Base-by-base conservation (phyloP, 2,797 vertebrate species). In the Natrix natrix region DNA sequence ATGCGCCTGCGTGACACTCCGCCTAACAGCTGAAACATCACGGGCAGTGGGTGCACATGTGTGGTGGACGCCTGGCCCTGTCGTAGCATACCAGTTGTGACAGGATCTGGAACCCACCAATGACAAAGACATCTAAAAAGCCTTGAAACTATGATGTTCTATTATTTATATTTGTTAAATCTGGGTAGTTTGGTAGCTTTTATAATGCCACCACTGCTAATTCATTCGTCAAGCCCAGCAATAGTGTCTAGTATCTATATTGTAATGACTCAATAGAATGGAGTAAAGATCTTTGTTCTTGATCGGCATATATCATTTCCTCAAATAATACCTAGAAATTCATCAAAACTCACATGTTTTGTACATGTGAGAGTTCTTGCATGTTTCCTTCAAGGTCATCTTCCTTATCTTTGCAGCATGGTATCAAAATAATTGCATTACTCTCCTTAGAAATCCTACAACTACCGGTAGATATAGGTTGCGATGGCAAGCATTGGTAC, bases 241-340 rank as follows among this genome's bases (percentile, higher is more conserved):
- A 24, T 26, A 66, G 17, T 10, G 48, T 88, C 22, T 87, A 91
- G 13, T 91, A 93, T 54, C 63, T 37, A 93, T 13, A 37, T 55
- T 74, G 22, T 26, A 6, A 60, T 26, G 60, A 26, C 60, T 26
- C 60, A 61, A 26, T 61, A 26, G 60, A 26, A 61, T 61, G 60
- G 60, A 63, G 63, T 54, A 78, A 60, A 78, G 69, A 37, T 74
- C 63, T 91, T 93, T 93, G 32, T 88, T 93, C 90, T 93, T 88
- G 28, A 83, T 86, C 63, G 8, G 86, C 55, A 88, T 61, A 86
- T 88, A 93, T 88, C 63, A 52, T 88, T 91, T 91, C 26, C 86
- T 13, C 26, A 43, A 83, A 88, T 91, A 93, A 88, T 88, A 91
- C n/a, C 43, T 88, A 22, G 37, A 91, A 48, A 61, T 86, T 43